Evolutionary conservation across 2,113 vertebrate species (phyloP).

Genomic region (Ondatra zibethicus): DNA sequence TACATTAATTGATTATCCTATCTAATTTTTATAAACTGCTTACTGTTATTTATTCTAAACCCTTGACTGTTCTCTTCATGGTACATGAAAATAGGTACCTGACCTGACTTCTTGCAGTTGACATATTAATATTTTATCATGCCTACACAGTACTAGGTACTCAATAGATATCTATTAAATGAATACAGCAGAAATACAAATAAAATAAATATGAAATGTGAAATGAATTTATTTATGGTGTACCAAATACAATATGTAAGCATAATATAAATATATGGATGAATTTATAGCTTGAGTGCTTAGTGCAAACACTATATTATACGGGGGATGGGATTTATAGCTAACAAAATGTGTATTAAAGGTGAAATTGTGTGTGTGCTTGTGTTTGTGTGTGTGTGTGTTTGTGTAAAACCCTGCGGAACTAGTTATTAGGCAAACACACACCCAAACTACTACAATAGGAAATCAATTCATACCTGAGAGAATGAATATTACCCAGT

Average conservation of each 20-base stretch:
- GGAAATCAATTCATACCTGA: neutral
- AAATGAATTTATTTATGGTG: neutral
- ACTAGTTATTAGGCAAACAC: neutral
- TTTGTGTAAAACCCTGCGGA: neutral
- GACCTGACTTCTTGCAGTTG: neutral
- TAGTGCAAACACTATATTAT: neutral
- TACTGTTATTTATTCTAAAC: slow-evolving; percentile 26
- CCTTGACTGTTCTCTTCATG: neutral
- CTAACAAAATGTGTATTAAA: slow-evolving; percentile 27
- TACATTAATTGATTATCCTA: neutral
- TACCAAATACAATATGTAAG: neutral
- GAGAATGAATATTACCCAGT: slow-evolving; percentile 5
- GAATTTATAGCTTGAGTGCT: slow-evolving; percentile 2
- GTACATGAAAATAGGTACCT: neutral
- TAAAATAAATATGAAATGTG: neutral
- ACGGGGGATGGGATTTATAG: too few relatives aligned
- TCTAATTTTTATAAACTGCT: neutral
- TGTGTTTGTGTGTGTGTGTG: neutral
- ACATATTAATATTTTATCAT: neutral
- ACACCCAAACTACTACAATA: neutral
- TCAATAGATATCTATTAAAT: neutral
- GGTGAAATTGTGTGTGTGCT: neutral
- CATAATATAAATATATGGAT: neutral
- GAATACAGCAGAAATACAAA: neutral
- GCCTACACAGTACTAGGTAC: neutral